These are phyloP conservation scores for Leucoraja erinaceus DNA, from an alignment of 2,113 vertebrate genomes.

Conservation along the genomic window DNA sequence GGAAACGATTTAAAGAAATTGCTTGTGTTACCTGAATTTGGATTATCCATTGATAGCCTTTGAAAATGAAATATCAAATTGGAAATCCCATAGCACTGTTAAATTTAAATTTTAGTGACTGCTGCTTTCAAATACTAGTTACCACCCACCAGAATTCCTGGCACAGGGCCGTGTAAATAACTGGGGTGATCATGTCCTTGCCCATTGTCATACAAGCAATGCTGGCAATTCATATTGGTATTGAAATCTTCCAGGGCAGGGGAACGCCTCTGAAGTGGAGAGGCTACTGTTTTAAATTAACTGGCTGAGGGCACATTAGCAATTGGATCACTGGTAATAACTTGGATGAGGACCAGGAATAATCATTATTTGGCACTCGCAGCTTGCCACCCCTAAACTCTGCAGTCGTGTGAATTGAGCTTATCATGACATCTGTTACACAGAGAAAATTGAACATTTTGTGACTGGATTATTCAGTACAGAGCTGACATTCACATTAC, in stretches of 20 bases:
- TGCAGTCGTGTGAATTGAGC: not conserved
- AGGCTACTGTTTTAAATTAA: not conserved
- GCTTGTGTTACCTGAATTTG: not conserved
- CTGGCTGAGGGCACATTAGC: not conserved
- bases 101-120: not conserved
- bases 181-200: too few relatives aligned
- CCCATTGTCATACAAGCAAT: not conserved
- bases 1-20: not conserved
- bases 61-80: not conserved
- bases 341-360: not conserved
- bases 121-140: not conserved
- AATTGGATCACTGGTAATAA: not conserved
- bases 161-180: not conserved
- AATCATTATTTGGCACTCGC: not conserved
- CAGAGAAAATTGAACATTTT: conserved; percentile 7
- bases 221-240: not conserved
- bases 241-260: not conserved
- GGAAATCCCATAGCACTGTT: not conserved
- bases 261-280: not conserved
- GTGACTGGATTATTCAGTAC: not conserved
- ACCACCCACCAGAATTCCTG: not conserved
- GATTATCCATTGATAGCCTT: not conserved
- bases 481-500: conserved; percentile 12
- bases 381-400: not conserved
- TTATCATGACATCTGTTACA: not conserved